phyloP scores from a whole-genome alignment of 1,140 invertebrate genomes.

The Daktulosphaira vitifoliae region DNA sequence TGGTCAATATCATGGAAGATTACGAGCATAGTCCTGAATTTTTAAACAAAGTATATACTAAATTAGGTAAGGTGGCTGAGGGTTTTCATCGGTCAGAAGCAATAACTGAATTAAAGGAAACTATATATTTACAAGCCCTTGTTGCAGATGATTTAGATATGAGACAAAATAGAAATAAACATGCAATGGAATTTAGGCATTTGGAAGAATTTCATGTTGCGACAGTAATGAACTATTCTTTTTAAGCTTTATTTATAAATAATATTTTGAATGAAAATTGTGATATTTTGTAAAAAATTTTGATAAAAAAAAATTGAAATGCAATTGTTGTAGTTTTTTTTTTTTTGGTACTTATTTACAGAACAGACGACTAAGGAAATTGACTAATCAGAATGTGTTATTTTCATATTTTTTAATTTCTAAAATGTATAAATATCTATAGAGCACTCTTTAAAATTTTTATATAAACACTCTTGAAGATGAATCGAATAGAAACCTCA shows the following conservation, averaged over 20 bases:
- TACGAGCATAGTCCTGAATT: slow-evolving; percentile 17
- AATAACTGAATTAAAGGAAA: slow-evolving; percentile 17
- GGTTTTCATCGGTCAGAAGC: not conserved
- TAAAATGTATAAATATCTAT: no score
- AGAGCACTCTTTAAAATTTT: no score
- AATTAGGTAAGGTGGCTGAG: not conserved
- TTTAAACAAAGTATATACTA: slow-evolving; percentile 8
- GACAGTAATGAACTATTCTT: slow-evolving; percentile 10
- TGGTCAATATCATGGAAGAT: slow-evolving; percentile 7
- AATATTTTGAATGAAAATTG: no score
- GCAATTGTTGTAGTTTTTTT: no score
- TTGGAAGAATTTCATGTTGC: slow-evolving; percentile 52
- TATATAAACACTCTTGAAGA: no score
- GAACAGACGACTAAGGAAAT: no score
- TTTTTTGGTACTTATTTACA: no score
- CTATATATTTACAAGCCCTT: slow-evolving; percentile 50
- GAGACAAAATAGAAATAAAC: slow-evolving; percentile 58
- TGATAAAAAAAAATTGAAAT: no score
- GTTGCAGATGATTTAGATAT: slow-evolving; percentile 59
- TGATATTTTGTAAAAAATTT: no score
- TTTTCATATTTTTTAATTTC: no score
- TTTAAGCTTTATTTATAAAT: not conserved
- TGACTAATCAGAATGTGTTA: no score
- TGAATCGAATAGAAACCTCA: no score
- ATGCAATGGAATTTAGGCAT: slow-evolving; percentile 59